Percentiles rank a stretch among this genome's conserved stretches.
These are phyloP conservation scores for Eumaeus atala DNA, from an alignment of 1,140 invertebrate genomes.

Conservation along the genomic window DNA sequence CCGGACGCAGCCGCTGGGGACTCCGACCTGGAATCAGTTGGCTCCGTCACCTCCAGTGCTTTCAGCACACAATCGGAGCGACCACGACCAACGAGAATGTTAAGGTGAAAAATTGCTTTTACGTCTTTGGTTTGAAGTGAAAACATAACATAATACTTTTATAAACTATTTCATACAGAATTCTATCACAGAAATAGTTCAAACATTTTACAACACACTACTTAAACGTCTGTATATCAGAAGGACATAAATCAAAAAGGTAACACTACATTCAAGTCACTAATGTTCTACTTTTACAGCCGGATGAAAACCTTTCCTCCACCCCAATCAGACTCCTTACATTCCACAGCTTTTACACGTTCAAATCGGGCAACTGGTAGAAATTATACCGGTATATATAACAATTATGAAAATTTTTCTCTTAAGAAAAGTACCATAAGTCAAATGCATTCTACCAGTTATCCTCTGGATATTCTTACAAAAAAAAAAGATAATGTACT, in stretches of 20 bases:
- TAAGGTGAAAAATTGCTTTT: constrained; percentile 42
- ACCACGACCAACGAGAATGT: constrained; percentile 80
- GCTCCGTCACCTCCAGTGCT: constrained; percentile 90
- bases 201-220: not conserved
- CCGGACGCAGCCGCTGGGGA: constrained; percentile 85
- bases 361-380: constrained; percentile 1
- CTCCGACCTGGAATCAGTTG: constrained; percentile 92
- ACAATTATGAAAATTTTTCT: not conserved
- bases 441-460: not conserved
- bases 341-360: constrained; percentile 19
- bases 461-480: not conserved
- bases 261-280: constrained; percentile 18
- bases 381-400: not conserved
- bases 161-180: no score
- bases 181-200: no score
- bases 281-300: constrained; percentile 29
- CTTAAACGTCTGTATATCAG: not conserved
- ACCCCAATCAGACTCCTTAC: constrained; percentile 23
- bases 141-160: no score
- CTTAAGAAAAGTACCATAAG: not conserved
- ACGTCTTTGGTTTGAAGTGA: no score
- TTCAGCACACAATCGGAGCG: constrained; percentile 94
- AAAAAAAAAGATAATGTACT: not conserved
- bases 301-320: constrained; percentile 29
- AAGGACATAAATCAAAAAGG: constrained; percentile 6